Conservation (phyloP, 2,888 invertebrate species). For the Nomada ruficornis region DNA sequence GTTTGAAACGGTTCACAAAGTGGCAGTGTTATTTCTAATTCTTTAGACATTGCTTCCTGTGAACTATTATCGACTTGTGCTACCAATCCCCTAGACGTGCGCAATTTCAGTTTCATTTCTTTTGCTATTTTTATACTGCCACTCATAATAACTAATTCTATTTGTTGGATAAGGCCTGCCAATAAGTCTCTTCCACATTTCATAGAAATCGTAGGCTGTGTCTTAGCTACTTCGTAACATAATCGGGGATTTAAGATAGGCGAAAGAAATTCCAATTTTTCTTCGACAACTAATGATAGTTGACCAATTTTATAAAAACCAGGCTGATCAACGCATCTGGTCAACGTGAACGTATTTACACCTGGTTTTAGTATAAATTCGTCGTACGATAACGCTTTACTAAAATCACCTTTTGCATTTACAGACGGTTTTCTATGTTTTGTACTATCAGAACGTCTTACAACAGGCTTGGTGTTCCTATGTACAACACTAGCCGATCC, state of each 20-base stretch:
- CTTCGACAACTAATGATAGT: constrained; percentile 87
- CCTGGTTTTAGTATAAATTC: constrained; percentile 88
- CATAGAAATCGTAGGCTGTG: constrained; percentile 85
- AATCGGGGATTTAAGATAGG: constrained; percentile 86
- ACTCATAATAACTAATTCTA: constrained; percentile 90
- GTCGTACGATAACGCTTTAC: constrained; percentile 86
- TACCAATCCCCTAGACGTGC: constrained; percentile 89
- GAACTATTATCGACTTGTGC: constrained; percentile 85
- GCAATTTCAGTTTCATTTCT: constrained; percentile 87
- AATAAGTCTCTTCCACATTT: constrained; percentile 89
- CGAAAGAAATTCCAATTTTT: constrained; percentile 90
- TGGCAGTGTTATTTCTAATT: constrained; percentile 77
- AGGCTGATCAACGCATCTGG: constrained; percentile 87
- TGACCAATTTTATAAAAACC: constrained; percentile 91
- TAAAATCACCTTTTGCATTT: constrained; percentile 88
- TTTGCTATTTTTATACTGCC: constrained; percentile 91
- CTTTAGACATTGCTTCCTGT: constrained; percentile 80
- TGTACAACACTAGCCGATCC: constrained; percentile 91
- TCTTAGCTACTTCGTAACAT: constrained; percentile 87
- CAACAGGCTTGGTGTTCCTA: constrained; percentile 87
- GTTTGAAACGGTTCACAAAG: constrained; percentile 88
- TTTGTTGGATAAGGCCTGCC: constrained; percentile 92
- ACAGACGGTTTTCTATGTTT: constrained; percentile 89
- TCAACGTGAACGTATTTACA: constrained; percentile 87
- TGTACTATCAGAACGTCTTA: constrained; percentile 90